A percentile compares a stretch with the other conserved stretches of the same genome.
Conservation (phyloP, 2,797 vertebrate species). For the Hylomyscus alleni region DNA sequence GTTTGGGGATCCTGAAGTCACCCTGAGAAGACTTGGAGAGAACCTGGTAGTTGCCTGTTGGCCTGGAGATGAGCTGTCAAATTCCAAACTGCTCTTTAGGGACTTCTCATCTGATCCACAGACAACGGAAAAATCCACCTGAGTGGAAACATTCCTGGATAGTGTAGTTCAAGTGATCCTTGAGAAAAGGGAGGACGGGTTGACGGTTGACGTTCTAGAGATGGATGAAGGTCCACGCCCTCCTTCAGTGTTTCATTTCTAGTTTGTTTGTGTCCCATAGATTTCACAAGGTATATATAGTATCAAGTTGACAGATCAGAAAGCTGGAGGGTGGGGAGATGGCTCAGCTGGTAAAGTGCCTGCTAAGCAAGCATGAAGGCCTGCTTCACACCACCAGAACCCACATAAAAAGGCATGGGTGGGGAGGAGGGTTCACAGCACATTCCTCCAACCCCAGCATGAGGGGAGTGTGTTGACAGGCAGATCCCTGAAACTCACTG, state of each 20-base stretch:
- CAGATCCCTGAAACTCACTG: neutral
- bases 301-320: neutral
- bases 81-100: slow-evolving; percentile 8
- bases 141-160: slow-evolving; percentile 20
- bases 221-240: neutral
- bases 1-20: neutral
- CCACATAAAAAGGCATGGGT: neutral
- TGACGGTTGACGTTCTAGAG: neutral
- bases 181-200: slow-evolving; percentile 24
- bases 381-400: neutral
- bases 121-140: neutral
- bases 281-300: slow-evolving; percentile 41
- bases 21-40: slow-evolving; percentile 30
- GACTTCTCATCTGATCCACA: neutral
- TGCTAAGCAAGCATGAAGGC: neutral
- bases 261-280: slow-evolving; percentile 43
- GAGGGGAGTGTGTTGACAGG: neutral
- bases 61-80: neutral
- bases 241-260: slow-evolving; percentile 36
- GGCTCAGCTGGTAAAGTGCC: neutral
- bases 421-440: neutral
- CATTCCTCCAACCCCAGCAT: neutral
- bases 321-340: neutral
- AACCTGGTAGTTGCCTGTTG: neutral
- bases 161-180: neutral